These are phyloP conservation scores for Eumerus sabulonum DNA, from an alignment of 2,888 invertebrate genomes.

Conservation along the genomic window DNA sequence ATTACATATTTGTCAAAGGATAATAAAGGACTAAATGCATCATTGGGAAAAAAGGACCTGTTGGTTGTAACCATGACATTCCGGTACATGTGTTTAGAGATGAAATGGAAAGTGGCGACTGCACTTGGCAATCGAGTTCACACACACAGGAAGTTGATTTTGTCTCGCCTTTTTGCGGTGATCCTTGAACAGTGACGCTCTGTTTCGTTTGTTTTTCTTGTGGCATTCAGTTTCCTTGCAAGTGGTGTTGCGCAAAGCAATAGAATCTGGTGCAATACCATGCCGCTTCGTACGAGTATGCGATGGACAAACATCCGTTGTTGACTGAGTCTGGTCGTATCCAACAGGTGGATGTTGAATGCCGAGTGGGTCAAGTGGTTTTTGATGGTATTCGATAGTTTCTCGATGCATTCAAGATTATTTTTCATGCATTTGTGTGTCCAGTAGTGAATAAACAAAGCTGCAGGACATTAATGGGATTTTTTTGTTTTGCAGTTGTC, in stretches of 20 bases:
- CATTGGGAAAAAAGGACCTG: constrained; percentile 55
- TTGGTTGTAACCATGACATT: constrained; percentile 15
- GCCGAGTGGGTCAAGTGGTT: constrained; percentile 30
- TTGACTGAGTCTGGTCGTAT: constrained; percentile 13
- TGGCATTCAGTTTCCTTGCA: constrained; percentile 57
- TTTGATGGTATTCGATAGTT: neutral
- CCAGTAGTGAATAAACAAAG: constrained; percentile 30
- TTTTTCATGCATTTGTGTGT: constrained; percentile 7
- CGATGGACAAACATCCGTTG: constrained; percentile 57
- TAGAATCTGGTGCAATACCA: constrained; percentile 23
- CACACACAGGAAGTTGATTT: constrained; percentile 66
- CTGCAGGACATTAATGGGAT: neutral
- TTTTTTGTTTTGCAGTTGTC: constrained; percentile 6
- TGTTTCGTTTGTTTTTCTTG: constrained; percentile 62
- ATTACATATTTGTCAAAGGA: constrained; percentile 60
- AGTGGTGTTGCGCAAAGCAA: constrained; percentile 56
- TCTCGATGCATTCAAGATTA: neutral
- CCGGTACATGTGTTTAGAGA: constrained; percentile 10
- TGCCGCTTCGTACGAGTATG: constrained; percentile 1
- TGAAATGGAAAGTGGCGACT: constrained; percentile 61
- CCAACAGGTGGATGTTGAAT: constrained; percentile 52
- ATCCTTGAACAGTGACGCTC: constrained; percentile 56
- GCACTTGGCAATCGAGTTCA: constrained; percentile 37
- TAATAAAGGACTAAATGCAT: constrained; percentile 50
- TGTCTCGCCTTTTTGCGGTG: constrained; percentile 65